Conservation (phyloP, 2,113 vertebrate genomes). For the Aegotheles bennettii region DNA sequence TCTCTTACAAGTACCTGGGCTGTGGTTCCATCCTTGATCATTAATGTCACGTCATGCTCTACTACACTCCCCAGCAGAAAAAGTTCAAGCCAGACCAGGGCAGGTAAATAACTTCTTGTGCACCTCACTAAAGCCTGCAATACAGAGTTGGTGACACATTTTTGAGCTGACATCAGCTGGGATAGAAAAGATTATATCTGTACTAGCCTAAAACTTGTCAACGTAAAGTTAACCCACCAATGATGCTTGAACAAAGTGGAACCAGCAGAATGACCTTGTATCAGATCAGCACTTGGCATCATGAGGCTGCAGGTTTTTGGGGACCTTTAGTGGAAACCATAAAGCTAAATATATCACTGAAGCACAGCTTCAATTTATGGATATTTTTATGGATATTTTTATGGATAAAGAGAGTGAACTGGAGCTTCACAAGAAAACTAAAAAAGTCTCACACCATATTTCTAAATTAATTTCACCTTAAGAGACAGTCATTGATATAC, state of each 20-base stretch:
- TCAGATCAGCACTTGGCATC: not conserved
- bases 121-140: not conserved
- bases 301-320: not conserved
- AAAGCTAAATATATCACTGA: not conserved
- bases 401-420: not conserved
- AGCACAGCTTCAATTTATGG: not conserved
- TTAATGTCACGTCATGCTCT: not conserved
- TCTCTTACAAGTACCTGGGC: not conserved
- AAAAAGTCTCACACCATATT: not conserved
- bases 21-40: not conserved
- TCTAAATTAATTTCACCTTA: not conserved
- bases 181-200: not conserved
- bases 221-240: not conserved
- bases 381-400: too few relatives aligned
- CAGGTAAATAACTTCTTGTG: not conserved
- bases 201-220: not conserved
- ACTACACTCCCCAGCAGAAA: not conserved
- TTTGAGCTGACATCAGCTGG: not conserved
- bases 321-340: not conserved
- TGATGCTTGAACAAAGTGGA: not conserved
- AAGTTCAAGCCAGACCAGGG: not conserved
- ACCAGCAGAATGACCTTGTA: not conserved
- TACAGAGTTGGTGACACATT: not conserved
- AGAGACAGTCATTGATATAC: not conserved
- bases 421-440: not conserved